phyloP scores from a whole-genome alignment of 1,140 invertebrate genomes.

The Sycobia sp. region DNA sequence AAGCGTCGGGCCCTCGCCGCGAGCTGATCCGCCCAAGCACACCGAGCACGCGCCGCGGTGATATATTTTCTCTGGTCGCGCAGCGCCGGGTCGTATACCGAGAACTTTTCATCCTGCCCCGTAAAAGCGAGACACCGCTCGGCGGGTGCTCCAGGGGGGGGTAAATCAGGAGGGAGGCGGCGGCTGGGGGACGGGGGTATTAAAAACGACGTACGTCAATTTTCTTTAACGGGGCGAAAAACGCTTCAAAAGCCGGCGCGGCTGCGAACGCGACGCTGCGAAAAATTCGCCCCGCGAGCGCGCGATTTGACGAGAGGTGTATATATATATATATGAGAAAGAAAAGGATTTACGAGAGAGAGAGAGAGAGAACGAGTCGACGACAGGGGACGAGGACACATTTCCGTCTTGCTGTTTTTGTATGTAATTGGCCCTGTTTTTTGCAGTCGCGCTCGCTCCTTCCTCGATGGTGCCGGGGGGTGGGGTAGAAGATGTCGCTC shows the following conservation, averaged over 20 bases:
- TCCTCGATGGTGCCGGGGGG: too few relatives aligned
- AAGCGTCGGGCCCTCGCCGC: too few relatives aligned
- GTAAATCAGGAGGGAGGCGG: too few relatives aligned
- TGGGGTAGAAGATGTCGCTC: too few relatives aligned
- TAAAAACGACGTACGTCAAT: slow-evolving; percentile 18
- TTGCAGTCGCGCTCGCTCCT: slow-evolving; percentile 15
- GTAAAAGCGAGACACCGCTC: too few relatives aligned
- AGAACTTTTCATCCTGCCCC: slow-evolving; percentile 13
- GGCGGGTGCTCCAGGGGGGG: too few relatives aligned
- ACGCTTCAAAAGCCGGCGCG: slow-evolving; percentile 17
- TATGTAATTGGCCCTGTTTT: slow-evolving; percentile 57
- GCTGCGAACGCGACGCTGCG: slow-evolving; percentile 5
- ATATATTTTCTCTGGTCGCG: too few relatives aligned
- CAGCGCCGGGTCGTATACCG: too few relatives aligned
- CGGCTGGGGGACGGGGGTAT: too few relatives aligned
- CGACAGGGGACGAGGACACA: slow-evolving; percentile 8
- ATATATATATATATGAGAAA: too few relatives aligned
- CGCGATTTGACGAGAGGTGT: slow-evolving; percentile 14
- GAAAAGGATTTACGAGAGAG: slow-evolving; percentile 18
- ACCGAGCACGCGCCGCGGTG: too few relatives aligned
- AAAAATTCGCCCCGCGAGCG: not conserved
- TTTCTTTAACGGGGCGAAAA: slow-evolving; percentile 25
- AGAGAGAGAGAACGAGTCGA: not conserved
- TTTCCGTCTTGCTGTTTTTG: slow-evolving; percentile 56
- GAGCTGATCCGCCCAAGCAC: too few relatives aligned